Evolutionary conservation across 2,113 vertebrate genomes (phyloP).

Genomic region (Crypturellus undulatus): DNA sequence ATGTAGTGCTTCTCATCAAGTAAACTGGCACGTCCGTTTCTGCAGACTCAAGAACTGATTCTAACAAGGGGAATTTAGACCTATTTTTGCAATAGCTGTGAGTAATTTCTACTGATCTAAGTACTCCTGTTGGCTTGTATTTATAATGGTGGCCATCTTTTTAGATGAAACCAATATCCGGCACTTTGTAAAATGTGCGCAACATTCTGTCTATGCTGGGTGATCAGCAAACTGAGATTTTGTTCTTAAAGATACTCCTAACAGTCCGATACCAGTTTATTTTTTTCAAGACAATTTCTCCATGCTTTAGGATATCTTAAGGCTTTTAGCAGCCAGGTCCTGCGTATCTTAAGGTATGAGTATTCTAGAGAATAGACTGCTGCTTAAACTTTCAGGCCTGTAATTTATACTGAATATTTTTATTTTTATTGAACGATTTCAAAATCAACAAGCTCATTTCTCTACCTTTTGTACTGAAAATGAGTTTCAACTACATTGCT

Average conservation of each 20-base stretch:
- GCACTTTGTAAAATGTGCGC: neutral
- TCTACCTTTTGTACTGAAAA: neutral
- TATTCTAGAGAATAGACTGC: neutral
- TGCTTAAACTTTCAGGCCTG: neutral
- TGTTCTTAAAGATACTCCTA: neutral
- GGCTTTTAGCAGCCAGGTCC: neutral
- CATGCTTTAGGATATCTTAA: neutral
- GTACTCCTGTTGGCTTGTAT: neutral
- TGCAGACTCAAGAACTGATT: neutral
- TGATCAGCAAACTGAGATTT: neutral
- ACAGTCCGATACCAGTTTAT: neutral
- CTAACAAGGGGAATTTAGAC: neutral
- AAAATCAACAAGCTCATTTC: neutral
- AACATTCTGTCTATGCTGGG: neutral
- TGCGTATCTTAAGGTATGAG: neutral
- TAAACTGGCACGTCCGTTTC: neutral
- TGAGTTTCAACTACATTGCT: neutral
- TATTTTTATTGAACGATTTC: neutral
- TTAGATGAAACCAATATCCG: neutral
- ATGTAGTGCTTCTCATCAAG: rapidly evolving
- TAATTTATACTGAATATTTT: neutral
- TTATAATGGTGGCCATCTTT: neutral
- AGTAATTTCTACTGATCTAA: neutral
- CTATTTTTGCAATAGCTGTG: neutral
- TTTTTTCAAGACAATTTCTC: neutral